phyloP scores from a whole-genome alignment of 2,113 vertebrate species.

The Aegithalos caudatus region DNA sequence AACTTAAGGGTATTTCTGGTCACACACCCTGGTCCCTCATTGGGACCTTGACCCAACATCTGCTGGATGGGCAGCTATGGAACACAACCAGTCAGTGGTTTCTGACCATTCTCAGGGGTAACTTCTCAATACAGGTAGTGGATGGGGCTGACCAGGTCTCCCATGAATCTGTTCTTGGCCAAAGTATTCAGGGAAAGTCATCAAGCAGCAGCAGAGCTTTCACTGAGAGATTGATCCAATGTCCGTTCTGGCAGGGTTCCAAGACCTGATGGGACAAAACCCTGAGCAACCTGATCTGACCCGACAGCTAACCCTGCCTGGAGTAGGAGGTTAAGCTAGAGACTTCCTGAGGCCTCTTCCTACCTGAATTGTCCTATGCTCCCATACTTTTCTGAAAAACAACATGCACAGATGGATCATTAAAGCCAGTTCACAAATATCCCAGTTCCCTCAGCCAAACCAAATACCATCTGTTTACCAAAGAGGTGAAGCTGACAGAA shows the following conservation, averaged over 20 bases:
- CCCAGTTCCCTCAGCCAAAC: neutral
- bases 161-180: neutral
- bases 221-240: neutral
- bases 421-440: neutral
- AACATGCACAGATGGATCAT: neutral
- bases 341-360: neutral
- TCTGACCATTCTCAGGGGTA: neutral
- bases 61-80: neutral
- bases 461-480: neutral
- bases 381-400: neutral
- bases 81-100: neutral
- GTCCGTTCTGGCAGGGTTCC: neutral
- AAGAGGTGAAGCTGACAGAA: neutral
- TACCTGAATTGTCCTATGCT: neutral
- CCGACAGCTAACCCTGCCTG: neutral
- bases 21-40: neutral
- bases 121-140: neutral
- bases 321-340: neutral
- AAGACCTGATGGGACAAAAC: neutral
- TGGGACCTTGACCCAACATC: rapidly evolving
- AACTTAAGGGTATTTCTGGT: neutral
- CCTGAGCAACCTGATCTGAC: neutral
- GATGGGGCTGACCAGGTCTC: neutral
- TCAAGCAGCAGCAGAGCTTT: neutral
- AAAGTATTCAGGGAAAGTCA: neutral